phyloP scores from a whole-genome alignment of 2,888 invertebrate genomes.

The Blastobasis lacticolella region DNA sequence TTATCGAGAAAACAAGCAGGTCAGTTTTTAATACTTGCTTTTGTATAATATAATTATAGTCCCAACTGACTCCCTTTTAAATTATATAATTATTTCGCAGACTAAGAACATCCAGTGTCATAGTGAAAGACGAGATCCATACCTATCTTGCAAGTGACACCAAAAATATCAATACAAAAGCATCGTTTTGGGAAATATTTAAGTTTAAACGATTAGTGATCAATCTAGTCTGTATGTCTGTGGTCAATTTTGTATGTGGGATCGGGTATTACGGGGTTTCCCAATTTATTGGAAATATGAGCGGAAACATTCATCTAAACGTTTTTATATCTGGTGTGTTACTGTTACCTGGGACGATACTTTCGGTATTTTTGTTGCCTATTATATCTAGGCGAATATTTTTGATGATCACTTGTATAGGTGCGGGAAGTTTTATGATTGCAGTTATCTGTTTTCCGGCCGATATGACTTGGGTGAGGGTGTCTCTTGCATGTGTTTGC shows the following conservation, averaged over 20 bases:
- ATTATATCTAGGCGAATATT: constrained; percentile 76
- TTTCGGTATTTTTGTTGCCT: constrained; percentile 73
- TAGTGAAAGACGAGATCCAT: constrained; percentile 37
- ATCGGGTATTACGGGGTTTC: constrained; percentile 89
- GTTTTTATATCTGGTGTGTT: constrained; percentile 81
- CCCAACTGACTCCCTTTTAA: no score
- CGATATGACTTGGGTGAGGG: constrained; percentile 51
- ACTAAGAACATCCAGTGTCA: constrained; percentile 18
- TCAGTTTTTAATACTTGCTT: constrained; percentile 11
- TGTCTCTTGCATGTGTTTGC: constrained; percentile 78
- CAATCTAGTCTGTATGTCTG: constrained; percentile 78
- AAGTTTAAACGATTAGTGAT: constrained; percentile 64
- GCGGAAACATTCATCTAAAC: constrained; percentile 84
- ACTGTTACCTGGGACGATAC: constrained; percentile 76
- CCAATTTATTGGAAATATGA: constrained; percentile 83
- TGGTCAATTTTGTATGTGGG: constrained; percentile 85
- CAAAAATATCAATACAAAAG: constrained; percentile 14
- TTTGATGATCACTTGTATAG: constrained; percentile 69
- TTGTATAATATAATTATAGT: no score
- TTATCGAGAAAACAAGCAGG: constrained; percentile 39
- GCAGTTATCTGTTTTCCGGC: constrained; percentile 32
- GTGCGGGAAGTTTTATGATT: constrained; percentile 47
- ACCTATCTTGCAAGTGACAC: constrained; percentile 21
- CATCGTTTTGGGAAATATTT: constrained; percentile 49
- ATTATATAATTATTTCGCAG: no score